Percentiles rank a stretch among this genome's conserved stretches.
Evolutionary conservation across 2,888 invertebrate genomes (phyloP).

Genomic region (Lasioglossum vierecki): DNA sequence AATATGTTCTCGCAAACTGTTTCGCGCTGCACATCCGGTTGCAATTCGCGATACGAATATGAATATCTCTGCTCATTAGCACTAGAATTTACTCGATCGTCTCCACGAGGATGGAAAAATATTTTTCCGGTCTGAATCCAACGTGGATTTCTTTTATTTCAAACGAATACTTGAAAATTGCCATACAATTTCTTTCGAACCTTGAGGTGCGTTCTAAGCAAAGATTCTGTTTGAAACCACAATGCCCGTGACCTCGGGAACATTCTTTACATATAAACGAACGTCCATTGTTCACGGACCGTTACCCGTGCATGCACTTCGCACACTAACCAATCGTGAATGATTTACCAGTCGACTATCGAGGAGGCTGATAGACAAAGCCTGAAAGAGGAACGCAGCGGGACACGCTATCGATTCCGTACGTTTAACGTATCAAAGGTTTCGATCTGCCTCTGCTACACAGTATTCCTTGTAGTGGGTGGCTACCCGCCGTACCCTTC

Average conservation of each 20-base stretch:
- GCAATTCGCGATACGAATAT: too few species aligned
- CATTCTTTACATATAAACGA: neutral
- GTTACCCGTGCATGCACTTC: neutral
- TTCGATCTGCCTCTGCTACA: neutral
- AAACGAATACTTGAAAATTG: neutral
- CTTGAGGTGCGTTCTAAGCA: neutral
- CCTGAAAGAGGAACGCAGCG: neutral
- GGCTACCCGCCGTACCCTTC: neutral
- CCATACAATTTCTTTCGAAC: neutral
- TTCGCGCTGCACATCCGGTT: neutral
- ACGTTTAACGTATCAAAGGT: constrained; percentile 18
- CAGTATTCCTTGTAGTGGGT: neutral
- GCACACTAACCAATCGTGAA: neutral
- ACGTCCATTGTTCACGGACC: neutral
- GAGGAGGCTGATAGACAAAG: neutral
- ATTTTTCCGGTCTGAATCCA: too few species aligned
- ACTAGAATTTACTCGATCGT: neutral
- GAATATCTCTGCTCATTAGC: too few species aligned
- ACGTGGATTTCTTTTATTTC: neutral
- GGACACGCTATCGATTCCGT: constrained; percentile 29
- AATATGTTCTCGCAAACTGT: neutral
- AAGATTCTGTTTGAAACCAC: neutral
- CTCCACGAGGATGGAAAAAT: too few species aligned
- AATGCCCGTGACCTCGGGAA: neutral
- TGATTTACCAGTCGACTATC: constrained; percentile 15